Evolutionary conservation across 2,797 vertebrate genomes (phyloP).

Genomic region (Bradypodion ventrale): DNA sequence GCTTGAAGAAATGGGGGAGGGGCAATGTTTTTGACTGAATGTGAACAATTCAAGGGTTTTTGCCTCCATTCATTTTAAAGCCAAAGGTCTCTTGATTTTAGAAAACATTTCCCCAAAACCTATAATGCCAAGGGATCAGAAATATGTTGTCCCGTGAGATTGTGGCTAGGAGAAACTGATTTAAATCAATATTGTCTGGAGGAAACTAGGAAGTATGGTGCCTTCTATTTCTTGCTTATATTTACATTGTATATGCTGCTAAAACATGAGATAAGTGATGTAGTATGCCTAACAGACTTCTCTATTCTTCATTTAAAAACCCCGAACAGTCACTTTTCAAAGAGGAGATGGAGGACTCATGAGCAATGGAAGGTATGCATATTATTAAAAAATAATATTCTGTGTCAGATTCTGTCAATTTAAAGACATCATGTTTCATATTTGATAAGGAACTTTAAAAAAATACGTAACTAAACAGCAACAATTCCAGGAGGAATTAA

Average conservation of each 20-base stretch:
- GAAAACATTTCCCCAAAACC: not conserved
- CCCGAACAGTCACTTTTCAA: constrained; percentile 92
- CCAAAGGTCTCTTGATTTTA: constrained; percentile 13
- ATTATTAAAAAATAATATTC: constrained; percentile 41
- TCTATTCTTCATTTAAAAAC: constrained; percentile 44
- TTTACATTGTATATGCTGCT: constrained; percentile 44
- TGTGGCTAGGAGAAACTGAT: not conserved
- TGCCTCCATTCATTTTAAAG: not conserved
- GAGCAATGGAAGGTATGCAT: constrained; percentile 95
- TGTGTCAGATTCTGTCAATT: not conserved
- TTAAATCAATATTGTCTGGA: constrained; percentile 14
- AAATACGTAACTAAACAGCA: constrained; percentile 60
- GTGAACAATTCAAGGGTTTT: not conserved
- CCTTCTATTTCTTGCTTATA: constrained; percentile 41
- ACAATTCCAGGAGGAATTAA: constrained; percentile 69
- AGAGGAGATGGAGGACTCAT: constrained; percentile 97
- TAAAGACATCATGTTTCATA: constrained; percentile 39
- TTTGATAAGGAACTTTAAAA: constrained; percentile 56
- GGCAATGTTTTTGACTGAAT: not conserved
- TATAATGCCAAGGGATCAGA: constrained; percentile 35
- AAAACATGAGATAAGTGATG: constrained; percentile 37
- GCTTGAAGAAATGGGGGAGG: not conserved
- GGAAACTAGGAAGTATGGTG: constrained; percentile 2
- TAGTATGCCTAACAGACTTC: constrained; percentile 63
- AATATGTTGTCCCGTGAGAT: constrained; percentile 44